Evolutionary conservation across 2,113 vertebrate species (phyloP), one percentile per base, ranked within the genome.

Genomic region (Ramphastos sulfuratus): DNA sequence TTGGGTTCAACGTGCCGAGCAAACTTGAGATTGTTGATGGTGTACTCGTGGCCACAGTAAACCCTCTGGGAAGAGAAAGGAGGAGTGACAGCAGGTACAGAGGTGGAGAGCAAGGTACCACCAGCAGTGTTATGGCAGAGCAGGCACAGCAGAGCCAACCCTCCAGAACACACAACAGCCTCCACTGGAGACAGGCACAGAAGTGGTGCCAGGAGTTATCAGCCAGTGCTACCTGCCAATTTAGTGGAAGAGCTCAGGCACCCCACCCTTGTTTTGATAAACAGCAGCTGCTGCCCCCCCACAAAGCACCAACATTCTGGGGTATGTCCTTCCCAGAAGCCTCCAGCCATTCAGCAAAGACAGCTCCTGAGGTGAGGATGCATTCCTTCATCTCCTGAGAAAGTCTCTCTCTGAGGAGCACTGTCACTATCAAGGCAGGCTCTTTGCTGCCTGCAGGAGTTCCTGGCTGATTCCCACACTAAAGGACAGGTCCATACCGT

Each of bases 41-140:
- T 99, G 96, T 99, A 99, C 75, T 99, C 99, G 0, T 99, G 99
- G 50, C 99, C 99, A 2, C 99, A 99, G 97, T 98, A 99, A 76
- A 99, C 98, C 35, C 97, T 98, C 99, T 99, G 74, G 7, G 96
- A 15, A 96, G 11, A 69, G 75, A 28, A 63, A 48, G 30, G 30
- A 17, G 86, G 61, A 81, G 35, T 60, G 44, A 79, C 50, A 25
- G 23, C 4, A 6, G 91, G 85, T 17, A 14, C 50, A 46, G 5
- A 42, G 15, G 58, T 6, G 6, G 6, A 66, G 23, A 8, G 28
- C n/a, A 42, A 60, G 56, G 64, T 35, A 61, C 70, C 73, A n/a
- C 4, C 87, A 72, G 7, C 37, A 7, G 6, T 0, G 10, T 24
- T 4, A 52, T 0, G 4, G 46, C 5, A 60, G 54, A 50, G 87